Evolutionary conservation across 2,797 vertebrate species (phyloP), one percentile per base, ranked within the genome.

Genomic region (Atherinosoma microstoma): DNA sequence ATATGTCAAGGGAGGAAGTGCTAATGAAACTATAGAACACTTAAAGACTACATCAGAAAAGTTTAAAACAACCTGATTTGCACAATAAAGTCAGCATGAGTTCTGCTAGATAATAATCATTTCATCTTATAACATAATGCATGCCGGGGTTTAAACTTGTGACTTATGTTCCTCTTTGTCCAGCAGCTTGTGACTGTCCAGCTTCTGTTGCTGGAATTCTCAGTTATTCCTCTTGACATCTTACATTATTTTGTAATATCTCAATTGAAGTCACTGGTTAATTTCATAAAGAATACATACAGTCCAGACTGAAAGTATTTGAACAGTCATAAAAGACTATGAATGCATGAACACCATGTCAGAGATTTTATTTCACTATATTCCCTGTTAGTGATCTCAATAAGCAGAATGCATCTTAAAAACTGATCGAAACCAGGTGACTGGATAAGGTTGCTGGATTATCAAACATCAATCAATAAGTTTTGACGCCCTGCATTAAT

Each of bases 121-220:
- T 38, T 35, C 42, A 58, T 35, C 54, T 47, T 53, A 32, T 4
- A 32, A 9, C 15, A 24, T 20, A 18, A 11, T 47, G 40, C 27
- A 56, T 24, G 38, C 6, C 57, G 8, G 1, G 27, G 36, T 45
- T 75, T 49, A 20, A 67, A 40, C 66, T 27, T 66, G 58, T 82
- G 74, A 58, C 67, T 53, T 2, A 3, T 76, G 74, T 84, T 84
- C 76, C 75, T 76, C 72, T 84, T 83, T 78, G 34, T 71, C 15
- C 2, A 9, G 22, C 8, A 22, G 64, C 62, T 42, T 65, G 32
- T 70, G 36, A 59, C 20, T 49, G 6, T 60, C 34, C 13, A 16
- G 10, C 32, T 45, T 68, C 67, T n/a, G 49, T 51, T 47, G 29
- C 18, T 9, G 54, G 24, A 32, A 58, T 49, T 67, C 22, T 73